These are phyloP conservation scores for Haliaeetus leucogaster DNA, from an alignment of 2,113 vertebrate genomes.

Conservation along the genomic window DNA sequence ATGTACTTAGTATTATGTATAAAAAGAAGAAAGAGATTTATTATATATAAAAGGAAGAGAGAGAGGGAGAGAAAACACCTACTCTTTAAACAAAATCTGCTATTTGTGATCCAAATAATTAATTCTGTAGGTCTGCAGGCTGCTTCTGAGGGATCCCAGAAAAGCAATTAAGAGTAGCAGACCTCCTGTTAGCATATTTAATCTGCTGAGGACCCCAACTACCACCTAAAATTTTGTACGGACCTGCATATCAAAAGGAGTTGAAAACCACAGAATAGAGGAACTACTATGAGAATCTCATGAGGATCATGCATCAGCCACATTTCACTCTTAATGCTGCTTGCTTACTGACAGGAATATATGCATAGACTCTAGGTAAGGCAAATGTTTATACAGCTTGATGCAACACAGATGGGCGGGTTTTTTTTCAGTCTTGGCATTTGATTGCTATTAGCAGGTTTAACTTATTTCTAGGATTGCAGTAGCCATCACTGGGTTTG, in stretches of 20 bases:
- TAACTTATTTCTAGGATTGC: not conserved
- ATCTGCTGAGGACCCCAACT: not conserved
- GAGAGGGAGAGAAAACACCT: not conserved
- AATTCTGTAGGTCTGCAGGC: not conserved
- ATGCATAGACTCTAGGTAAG: not conserved
- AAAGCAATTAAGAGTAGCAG: not conserved
- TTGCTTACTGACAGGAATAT: not conserved
- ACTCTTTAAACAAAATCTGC: not conserved
- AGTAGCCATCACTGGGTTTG: not conserved
- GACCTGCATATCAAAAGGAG: not conserved
- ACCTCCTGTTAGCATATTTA: not conserved
- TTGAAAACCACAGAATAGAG: not conserved
- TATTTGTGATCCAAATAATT: not conserved
- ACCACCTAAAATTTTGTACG: not conserved
- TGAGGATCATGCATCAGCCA: not conserved
- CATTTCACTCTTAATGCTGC: accelerated
- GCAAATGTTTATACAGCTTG: not conserved
- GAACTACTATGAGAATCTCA: not conserved
- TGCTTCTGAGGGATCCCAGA: not conserved
- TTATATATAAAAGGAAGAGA: not conserved
- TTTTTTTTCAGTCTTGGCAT: not conserved
- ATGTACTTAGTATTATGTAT: not conserved
- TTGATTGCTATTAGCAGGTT: not conserved
- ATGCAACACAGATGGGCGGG: not conserved
- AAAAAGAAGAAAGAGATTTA: not conserved